Evolutionary conservation across 2,888 invertebrate genomes (phyloP).

Genomic region (Melitaea athalia): DNA sequence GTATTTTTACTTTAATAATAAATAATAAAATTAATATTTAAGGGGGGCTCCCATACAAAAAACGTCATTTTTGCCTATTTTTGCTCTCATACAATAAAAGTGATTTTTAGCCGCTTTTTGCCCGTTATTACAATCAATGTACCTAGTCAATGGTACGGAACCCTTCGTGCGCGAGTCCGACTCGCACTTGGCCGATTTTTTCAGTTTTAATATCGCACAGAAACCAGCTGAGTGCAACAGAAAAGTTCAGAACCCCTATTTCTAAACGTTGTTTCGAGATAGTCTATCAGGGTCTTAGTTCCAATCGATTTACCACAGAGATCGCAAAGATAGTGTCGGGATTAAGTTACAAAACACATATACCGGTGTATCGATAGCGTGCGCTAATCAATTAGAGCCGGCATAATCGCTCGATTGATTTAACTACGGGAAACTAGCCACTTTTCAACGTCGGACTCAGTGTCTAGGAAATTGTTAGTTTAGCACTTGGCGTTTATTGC

Average conservation of each 20-base stretch:
- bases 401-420: conserved; percentile 59
- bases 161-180: too few species aligned
- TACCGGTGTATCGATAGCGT: conserved; percentile 41
- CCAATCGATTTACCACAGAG: conserved; percentile 17
- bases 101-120: too few species aligned
- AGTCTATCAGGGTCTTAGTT: conserved; percentile 18
- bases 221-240: conserved; percentile 10
- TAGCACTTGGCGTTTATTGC: conserved; percentile 23
- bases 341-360: conserved; percentile 37
- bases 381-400: conserved; percentile 50
- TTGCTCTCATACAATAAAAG: too few species aligned
- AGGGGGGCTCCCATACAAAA: too few species aligned
- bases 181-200: too few species aligned
- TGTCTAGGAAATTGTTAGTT: conserved; percentile 52
- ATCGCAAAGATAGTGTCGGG: conserved; percentile 31
- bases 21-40: too few species aligned
- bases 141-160: too few species aligned
- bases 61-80: too few species aligned
- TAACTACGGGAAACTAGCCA: conserved; percentile 57
- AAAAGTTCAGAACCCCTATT: conserved; percentile 8
- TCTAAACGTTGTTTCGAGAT: conserved; percentile 9
- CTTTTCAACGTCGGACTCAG: conserved; percentile 52
- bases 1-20: too few species aligned
- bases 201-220: neutral
- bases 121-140: too few species aligned